Evolutionary conservation across 2,113 vertebrate genomes (phyloP).

Genomic region (Entosphenus tridentatus): DNA sequence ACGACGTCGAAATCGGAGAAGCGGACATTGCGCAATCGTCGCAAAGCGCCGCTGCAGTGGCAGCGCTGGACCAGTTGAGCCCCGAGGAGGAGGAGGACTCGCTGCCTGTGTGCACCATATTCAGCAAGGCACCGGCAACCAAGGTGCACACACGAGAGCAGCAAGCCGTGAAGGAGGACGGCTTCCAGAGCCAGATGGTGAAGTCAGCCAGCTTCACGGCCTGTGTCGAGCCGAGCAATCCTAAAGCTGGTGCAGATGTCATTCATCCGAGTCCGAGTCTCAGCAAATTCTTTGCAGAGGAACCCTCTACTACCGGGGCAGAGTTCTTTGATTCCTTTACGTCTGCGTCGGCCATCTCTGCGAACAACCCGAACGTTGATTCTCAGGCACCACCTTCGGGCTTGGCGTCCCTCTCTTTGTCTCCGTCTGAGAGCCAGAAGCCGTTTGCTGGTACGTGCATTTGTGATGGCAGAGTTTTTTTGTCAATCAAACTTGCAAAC

Average conservation of each 20-base stretch:
- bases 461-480: constrained; percentile 15
- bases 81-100: constrained; percentile 17
- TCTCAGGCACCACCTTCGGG: constrained; percentile 19
- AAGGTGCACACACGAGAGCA: constrained; percentile 16
- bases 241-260: constrained; percentile 28
- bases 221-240: constrained; percentile 24
- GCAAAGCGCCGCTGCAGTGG: constrained; percentile 8
- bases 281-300: constrained; percentile 76
- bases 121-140: constrained; percentile 28
- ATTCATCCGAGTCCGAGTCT: constrained; percentile 92
- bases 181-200: constrained; percentile 74
- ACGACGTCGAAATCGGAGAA: constrained; percentile 7
- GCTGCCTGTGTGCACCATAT: constrained; percentile 77
- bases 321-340: constrained; percentile 98
- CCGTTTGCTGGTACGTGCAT: constrained; percentile 19
- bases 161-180: constrained; percentile 33
- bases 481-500: too few relatives aligned
- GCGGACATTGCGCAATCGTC: constrained; percentile 3
- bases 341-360: constrained; percentile 57
- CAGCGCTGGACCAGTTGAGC: constrained; percentile 11
- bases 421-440: constrained; percentile 13
- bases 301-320: constrained; percentile 32
- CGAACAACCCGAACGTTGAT: constrained; percentile 69
- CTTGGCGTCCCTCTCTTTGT: constrained; percentile 23
- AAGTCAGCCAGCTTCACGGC: constrained; percentile 76